These are phyloP conservation scores for Ctenopoma kingsleyae DNA, from an alignment of 2,797 vertebrate genomes.

Conservation along the genomic window DNA sequence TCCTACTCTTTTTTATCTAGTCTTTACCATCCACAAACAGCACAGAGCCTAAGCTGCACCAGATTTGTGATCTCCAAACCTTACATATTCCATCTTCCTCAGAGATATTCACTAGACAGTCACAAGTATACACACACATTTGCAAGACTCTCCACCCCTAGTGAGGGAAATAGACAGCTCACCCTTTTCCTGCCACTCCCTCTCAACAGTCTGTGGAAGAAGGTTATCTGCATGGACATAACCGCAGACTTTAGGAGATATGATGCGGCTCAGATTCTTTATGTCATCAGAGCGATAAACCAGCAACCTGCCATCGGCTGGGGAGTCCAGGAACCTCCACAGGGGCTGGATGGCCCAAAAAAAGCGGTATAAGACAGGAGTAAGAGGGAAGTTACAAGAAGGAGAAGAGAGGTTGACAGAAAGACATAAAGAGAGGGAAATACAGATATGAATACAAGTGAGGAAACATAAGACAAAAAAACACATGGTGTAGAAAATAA, in stretches of 20 bases:
- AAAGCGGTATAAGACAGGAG: neutral
- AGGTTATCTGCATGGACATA: slow-evolving; percentile 87
- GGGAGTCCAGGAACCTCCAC: slow-evolving; percentile 92
- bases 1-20: slow-evolving; percentile 47
- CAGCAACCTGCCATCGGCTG: slow-evolving; percentile 87
- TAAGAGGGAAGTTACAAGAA: neutral
- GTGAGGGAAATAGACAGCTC: slow-evolving; percentile 33
- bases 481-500: neutral
- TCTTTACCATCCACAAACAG: slow-evolving; percentile 18
- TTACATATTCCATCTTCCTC: neutral
- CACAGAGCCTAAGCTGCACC: neutral
- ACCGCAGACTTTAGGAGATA: slow-evolving; percentile 94
- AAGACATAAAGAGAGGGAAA: neutral
- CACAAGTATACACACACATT: slow-evolving; percentile 4
- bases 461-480: neutral
- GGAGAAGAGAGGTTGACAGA: neutral
- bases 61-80: slow-evolving; percentile 4
- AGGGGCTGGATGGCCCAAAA: slow-evolving; percentile 86
- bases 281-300: slow-evolving; percentile 96
- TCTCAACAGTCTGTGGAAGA: slow-evolving; percentile 80
- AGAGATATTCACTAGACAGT: slow-evolving; percentile 1
- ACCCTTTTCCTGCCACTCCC: slow-evolving; percentile 50
- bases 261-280: slow-evolving; percentile 90
- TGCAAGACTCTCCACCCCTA: neutral
- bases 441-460: neutral